phyloP scores from a whole-genome alignment of 2,113 vertebrate species.

The Ranitomeya imitator region DNA sequence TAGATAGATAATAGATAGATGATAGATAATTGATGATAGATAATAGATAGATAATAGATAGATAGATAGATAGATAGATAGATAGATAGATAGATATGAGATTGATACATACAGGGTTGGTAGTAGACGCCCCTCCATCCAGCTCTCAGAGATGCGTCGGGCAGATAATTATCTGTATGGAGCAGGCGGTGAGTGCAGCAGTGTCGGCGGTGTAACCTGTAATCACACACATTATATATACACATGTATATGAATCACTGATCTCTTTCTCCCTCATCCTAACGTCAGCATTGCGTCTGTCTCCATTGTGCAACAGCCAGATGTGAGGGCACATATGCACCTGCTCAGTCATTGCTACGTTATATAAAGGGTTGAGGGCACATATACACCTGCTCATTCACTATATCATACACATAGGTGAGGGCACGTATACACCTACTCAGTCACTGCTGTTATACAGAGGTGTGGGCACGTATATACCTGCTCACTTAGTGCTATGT shows the following conservation, averaged over 20 bases:
- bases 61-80: neutral
- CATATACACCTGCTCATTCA: too few species aligned
- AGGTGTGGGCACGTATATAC: too few species aligned
- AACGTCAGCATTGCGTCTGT: conserved; percentile 34
- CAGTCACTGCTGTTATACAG: too few species aligned
- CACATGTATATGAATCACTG: conserved; percentile 30
- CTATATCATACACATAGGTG: too few species aligned
- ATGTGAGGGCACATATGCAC: conserved; percentile 21
- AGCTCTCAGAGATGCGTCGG: too few species aligned
- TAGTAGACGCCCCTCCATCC: too few species aligned
- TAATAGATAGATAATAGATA: neutral
- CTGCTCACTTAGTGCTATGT: too few species aligned
- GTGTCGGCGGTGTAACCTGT: neutral
- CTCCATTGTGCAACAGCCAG: conserved; percentile 45
- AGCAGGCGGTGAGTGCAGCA: too few species aligned
- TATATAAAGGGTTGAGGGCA: too few species aligned
- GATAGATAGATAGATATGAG: conserved; percentile 11
- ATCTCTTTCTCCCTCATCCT: conserved; percentile 24
- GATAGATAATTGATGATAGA: neutral
- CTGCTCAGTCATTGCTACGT: neutral
- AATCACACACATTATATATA: neutral
- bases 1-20: neutral
- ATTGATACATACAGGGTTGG: neutral
- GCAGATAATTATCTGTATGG: too few species aligned
- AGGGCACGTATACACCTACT: too few species aligned